A percentile compares a stretch with the other conserved stretches of the same genome.
Evolutionary conservation across 2,113 vertebrate genomes (phyloP).

Genomic region (Urocitellus parryii): DNA sequence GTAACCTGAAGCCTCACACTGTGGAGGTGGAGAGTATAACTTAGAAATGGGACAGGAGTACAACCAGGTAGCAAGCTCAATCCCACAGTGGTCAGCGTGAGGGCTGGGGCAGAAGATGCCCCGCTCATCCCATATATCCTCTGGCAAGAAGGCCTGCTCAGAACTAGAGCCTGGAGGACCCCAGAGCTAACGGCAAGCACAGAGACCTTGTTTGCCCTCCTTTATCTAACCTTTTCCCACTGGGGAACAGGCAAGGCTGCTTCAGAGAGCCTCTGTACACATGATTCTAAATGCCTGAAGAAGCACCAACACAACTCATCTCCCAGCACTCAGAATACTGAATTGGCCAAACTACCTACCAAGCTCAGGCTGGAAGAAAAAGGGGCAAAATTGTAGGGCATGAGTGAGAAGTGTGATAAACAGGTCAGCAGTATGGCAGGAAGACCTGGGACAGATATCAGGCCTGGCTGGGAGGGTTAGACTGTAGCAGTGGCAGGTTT

Average conservation of each 20-base stretch:
- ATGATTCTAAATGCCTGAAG: background rate
- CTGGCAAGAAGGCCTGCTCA: background rate
- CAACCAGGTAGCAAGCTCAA: background rate
- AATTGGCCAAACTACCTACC: background rate
- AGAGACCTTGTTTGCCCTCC: background rate
- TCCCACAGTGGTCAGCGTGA: background rate
- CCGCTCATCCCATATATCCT: background rate
- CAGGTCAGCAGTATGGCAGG: background rate
- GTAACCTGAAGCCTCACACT: slow-evolving; percentile 82
- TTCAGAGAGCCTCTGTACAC: background rate
- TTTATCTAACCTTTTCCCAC: background rate
- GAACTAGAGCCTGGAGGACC: background rate
- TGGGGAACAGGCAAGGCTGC: background rate
- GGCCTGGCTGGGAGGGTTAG: background rate
- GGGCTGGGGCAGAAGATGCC: background rate
- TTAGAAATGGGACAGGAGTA: background rate
- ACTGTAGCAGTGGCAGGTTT: slow-evolving; percentile 24
- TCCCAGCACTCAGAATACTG: background rate
- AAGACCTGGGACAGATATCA: background rate
- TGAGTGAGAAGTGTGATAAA: background rate
- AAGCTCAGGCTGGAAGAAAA: background rate
- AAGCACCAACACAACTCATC: background rate
- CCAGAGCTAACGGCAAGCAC: background rate
- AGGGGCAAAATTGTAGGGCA: background rate
- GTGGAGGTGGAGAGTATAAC: background rate